These are phyloP conservation scores for Apamea sordens DNA, from an alignment of 2,888 invertebrate species.

Conservation along the genomic window DNA sequence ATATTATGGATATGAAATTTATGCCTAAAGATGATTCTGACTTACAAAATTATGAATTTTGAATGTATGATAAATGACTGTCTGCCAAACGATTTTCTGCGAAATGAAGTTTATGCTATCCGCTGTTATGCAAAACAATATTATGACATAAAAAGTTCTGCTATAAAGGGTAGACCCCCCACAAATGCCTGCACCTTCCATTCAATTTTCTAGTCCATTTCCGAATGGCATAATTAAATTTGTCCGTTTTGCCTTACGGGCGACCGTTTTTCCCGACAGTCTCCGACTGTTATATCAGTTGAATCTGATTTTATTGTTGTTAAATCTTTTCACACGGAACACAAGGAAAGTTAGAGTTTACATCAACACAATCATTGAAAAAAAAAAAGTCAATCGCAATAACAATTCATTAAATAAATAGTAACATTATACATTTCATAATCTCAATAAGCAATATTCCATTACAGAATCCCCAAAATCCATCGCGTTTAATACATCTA, in stretches of 20 bases:
- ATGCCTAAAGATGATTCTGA: too few relatives aligned
- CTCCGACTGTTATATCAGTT: constrained; percentile 49
- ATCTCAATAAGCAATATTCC: constrained; percentile 26
- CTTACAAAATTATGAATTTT: too few relatives aligned
- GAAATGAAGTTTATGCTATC: too few relatives aligned
- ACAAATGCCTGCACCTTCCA: constrained; percentile 75
- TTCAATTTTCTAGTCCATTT: constrained; percentile 88
- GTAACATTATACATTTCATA: neutral
- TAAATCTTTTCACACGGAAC: constrained; percentile 17
- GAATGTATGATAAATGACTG: too few relatives aligned
- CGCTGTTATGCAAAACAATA: too few relatives aligned
- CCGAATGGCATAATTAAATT: constrained; percentile 87
- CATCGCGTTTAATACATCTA: constrained; percentile 60
- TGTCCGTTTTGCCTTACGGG: constrained; percentile 75
- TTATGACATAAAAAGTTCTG: too few relatives aligned
- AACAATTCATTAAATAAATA: neutral
- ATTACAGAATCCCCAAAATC: constrained; percentile 17
- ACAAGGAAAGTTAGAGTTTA: neutral
- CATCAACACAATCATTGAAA: neutral
- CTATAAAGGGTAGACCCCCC: too few relatives aligned
- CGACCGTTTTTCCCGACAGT: constrained; percentile 45
- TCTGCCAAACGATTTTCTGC: too few relatives aligned
- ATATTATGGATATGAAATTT: too few relatives aligned
- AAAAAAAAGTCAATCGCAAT: neutral
- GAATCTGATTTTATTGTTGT: constrained; percentile 50